Conservation (phyloP, 2,797 vertebrate species). For the Buceros bicornis region DNA sequence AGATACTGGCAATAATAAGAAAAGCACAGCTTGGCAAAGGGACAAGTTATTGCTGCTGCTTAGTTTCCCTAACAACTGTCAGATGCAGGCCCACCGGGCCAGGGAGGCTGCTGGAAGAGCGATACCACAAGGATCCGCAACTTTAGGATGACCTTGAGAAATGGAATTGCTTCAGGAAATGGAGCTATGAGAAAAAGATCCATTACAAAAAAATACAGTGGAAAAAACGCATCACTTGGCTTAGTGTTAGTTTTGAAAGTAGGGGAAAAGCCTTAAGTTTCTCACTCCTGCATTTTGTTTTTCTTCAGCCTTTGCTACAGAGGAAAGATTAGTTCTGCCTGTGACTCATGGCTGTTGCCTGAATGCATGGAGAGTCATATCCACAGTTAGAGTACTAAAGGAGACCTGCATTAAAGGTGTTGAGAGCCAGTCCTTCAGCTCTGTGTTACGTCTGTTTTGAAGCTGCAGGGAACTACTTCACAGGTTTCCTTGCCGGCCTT, state of each 20-base stretch:
- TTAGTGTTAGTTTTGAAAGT: neutral
- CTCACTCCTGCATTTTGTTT: neutral
- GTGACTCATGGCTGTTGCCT: neutral
- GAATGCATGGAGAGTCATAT: neutral
- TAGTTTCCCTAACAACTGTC: neutral
- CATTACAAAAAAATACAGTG: neutral
- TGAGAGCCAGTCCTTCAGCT: neutral
- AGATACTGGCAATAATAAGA: neutral
- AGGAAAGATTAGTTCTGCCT: neutral
- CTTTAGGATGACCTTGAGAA: slow-evolving; percentile 34
- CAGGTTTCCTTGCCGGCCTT: neutral
- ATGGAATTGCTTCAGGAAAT: slow-evolving; percentile 5
- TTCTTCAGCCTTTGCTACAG: neutral
- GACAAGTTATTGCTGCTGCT: neutral
- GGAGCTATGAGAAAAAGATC: neutral
- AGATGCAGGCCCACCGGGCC: neutral
- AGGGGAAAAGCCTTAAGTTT: neutral
- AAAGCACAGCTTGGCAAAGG: neutral
- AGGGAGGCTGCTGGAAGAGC: neutral
- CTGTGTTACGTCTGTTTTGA: neutral
- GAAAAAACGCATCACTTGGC: slow-evolving; percentile 42
- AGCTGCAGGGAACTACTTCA: neutral
- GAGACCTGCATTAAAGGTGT: neutral
- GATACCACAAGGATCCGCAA: neutral
- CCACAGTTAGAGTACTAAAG: neutral